Conservation (phyloP, 2,113 vertebrate genomes). For the Cochlearius cochlearius region DNA sequence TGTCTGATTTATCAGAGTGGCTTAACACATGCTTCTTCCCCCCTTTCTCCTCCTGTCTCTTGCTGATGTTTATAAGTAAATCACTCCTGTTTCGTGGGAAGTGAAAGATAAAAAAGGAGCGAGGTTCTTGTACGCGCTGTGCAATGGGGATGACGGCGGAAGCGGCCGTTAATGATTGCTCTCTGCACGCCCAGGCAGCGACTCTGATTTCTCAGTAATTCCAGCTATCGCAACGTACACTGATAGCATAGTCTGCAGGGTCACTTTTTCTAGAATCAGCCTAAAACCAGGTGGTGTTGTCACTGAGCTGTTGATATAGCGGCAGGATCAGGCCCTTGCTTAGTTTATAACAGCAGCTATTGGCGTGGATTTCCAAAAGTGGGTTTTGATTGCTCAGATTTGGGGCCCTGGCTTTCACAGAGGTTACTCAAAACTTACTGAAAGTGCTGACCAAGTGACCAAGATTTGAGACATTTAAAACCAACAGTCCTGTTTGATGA, state of each 20-base stretch:
- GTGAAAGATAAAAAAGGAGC: neutral
- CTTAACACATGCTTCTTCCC: neutral
- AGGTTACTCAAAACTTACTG: neutral
- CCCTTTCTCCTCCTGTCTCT: neutral
- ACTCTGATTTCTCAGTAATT: neutral
- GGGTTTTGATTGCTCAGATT: neutral
- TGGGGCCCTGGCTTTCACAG: neutral
- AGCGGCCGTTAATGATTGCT: neutral
- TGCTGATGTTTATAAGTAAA: neutral
- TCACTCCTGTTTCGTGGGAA: neutral
- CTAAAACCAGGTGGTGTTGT: rapidly evolving
- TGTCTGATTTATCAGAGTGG: neutral
- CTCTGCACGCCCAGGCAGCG: neutral
- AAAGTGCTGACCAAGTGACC: neutral
- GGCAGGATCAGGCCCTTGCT: neutral
- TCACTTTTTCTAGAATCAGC: neutral
- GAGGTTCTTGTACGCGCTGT: neutral
- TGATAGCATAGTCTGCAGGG: neutral
- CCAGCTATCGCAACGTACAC: neutral
- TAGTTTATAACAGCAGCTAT: neutral
- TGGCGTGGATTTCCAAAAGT: neutral
- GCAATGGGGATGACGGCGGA: neutral
- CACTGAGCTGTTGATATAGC: neutral
- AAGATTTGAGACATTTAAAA: neutral
- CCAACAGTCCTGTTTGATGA: rapidly evolving